Base-by-base conservation (phyloP, 2,888 invertebrate genomes). In the Petrophora chlorosata region DNA sequence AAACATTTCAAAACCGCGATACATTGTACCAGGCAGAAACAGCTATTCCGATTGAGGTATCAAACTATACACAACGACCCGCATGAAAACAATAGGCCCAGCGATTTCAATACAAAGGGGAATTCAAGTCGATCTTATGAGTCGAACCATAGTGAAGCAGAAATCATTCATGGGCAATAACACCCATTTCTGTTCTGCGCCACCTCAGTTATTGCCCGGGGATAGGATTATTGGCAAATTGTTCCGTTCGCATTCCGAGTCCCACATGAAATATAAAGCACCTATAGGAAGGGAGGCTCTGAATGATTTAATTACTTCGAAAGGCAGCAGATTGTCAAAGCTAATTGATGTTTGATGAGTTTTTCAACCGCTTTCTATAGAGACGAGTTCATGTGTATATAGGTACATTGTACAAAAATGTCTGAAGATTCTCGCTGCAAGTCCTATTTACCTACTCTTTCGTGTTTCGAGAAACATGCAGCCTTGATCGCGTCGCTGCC, bases 201-300 rank as follows among this genome's bases (percentile, higher is more conserved):
- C 82, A 81, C 79, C 82, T 79, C 82, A 73, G 85, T 84, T 85
- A 87, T 85, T 82, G 81, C 81, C 76, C 51, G 70, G 75, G 77
- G 84, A 82, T 82, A 79, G 85, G 84, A 85, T 85, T 87, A 87
- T 87, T 88, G 87, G 87, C 82, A 85, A 87, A 88, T 88, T 86
- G 86, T 85, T 87, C 85, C 76, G 82, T 76, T 80, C 82, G 77
- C 84, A 84, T 86, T 85, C 85, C 82, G 73, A 66, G 71, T 77
- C 78, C 76, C 79, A 79, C 81, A 73, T 84, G 82, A 87, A 86
- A 85, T 87, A 86, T 86, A 85, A 83, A 86, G 78, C 81, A 79
- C 76, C 79, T 76, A 75, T 76, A 50, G 43, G 9, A 2, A 5
- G 28, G 39, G 25, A 39, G 43, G 28, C 10, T 28, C 49, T 28